Evolutionary conservation across 2,888 invertebrate genomes (phyloP).

Genomic region (Heteromyza rotundicornis): DNA sequence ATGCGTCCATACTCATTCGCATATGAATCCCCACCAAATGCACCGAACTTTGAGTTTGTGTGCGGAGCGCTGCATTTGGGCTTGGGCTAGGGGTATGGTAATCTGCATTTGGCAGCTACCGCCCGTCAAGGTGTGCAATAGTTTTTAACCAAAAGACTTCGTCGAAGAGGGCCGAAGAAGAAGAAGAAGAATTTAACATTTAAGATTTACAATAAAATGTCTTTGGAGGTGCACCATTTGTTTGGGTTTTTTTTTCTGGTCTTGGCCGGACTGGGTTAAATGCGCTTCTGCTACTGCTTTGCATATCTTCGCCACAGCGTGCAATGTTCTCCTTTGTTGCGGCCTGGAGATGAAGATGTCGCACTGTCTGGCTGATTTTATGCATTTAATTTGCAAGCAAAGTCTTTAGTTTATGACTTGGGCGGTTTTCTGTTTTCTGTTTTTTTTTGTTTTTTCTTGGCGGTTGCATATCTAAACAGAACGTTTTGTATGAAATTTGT

Average conservation of each 20-base stretch:
- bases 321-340: background rate
- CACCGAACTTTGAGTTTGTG: too few species aligned
- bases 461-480: slow-evolving; percentile 38
- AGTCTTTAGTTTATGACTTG: slow-evolving; percentile 55
- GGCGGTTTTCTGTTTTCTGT: slow-evolving; percentile 17
- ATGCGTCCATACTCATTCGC: background rate
- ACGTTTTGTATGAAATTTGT: background rate
- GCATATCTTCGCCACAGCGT: slow-evolving; percentile 9
- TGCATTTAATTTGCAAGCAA: slow-evolving; percentile 57
- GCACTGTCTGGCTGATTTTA: slow-evolving; percentile 24
- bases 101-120: too few species aligned
- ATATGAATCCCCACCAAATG: too few species aligned
- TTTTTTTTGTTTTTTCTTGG: too few species aligned
- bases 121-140: too few species aligned
- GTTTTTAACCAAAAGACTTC: too few species aligned
- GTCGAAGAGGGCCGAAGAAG: too few species aligned
- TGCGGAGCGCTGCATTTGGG: too few species aligned
- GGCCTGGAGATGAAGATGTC: slow-evolving; percentile 38
- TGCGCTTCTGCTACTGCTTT: background rate
- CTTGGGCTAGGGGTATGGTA: too few species aligned
- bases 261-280: background rate
- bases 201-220: too few species aligned
- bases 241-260: background rate
- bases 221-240: background rate
- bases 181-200: background rate